Conservation (phyloP, 2,113 vertebrate species). For the Eulacestoma nigropectus region DNA sequence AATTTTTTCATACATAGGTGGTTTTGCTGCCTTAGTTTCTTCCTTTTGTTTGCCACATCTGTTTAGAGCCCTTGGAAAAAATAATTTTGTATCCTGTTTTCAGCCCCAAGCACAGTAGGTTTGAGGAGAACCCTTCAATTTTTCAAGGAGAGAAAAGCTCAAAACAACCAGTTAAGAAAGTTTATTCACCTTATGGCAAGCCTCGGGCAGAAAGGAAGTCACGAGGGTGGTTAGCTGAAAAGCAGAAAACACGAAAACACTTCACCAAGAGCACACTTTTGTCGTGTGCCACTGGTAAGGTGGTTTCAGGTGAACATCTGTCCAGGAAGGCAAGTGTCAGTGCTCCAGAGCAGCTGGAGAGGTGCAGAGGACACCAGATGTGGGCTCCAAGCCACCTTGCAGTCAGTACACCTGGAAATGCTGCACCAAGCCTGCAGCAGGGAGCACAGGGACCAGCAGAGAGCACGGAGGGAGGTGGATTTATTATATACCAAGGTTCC, state of each 20-base stretch:
- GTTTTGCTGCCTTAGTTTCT: not conserved
- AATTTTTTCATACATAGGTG: not conserved
- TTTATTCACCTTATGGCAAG: not conserved
- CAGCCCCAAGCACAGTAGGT: not conserved
- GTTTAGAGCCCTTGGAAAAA: not conserved
- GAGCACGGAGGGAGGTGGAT: not conserved
- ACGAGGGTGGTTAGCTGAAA: not conserved
- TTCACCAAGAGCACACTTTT: not conserved
- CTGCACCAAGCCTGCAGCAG: not conserved
- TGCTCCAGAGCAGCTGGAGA: not conserved
- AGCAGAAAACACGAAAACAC: not conserved
- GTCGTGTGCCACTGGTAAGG: not conserved
- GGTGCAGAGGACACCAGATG: not conserved
- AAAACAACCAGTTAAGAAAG: not conserved
- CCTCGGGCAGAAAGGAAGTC: not conserved
- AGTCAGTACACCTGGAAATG: not conserved
- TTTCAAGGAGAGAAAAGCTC: not conserved
- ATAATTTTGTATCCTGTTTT: not conserved
- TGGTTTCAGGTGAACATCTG: not conserved
- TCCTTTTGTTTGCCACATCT: not conserved
- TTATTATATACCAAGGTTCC: not conserved
- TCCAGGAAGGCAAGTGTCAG: not conserved
- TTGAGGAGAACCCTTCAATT: not conserved
- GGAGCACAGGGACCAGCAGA: not conserved
- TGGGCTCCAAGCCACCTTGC: not conserved